phyloP scores from a whole-genome alignment of 2,797 vertebrate genomes.

The Danio albolineatus region DNA sequence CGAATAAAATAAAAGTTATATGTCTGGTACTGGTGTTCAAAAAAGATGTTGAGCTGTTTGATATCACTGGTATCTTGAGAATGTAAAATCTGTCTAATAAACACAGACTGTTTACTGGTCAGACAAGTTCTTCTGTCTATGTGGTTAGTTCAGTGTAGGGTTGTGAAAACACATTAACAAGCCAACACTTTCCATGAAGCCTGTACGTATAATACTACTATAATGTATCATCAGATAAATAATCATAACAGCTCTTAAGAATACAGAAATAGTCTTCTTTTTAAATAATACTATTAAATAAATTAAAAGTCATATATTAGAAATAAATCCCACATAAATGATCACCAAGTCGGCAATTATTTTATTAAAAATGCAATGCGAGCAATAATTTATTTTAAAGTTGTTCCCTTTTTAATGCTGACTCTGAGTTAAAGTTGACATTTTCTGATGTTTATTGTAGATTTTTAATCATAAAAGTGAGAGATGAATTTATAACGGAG shows the following conservation, averaged over 20 bases:
- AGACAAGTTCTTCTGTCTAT: not conserved
- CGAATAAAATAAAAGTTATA: not conserved
- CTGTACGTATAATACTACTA: too few relatives aligned
- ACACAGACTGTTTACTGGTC: slow-evolving; percentile 4
- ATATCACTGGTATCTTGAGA: not conserved
- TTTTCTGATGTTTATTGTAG: too few relatives aligned
- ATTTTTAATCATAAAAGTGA: too few relatives aligned
- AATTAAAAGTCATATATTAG: not conserved
- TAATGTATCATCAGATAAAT: too few relatives aligned
- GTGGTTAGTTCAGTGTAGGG: not conserved
- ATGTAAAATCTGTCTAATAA: not conserved
- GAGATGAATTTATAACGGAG: too few relatives aligned
- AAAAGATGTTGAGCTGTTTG: not conserved
- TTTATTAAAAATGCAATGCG: not conserved
- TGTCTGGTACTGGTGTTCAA: not conserved
- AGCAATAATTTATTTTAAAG: not conserved
- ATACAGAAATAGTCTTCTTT: not conserved
- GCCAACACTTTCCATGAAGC: too few relatives aligned
- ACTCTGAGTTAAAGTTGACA: too few relatives aligned
- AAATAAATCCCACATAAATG: too few relatives aligned
- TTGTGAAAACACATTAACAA: not conserved
- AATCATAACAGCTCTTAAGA: not conserved
- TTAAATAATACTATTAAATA: too few relatives aligned
- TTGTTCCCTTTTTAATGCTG: too few relatives aligned
- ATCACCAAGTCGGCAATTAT: not conserved